Evolutionary conservation across 2,113 vertebrate genomes (phyloP), one percentile per base, ranked within the genome.

Genomic region (Clarias macrocephalus): DNA sequence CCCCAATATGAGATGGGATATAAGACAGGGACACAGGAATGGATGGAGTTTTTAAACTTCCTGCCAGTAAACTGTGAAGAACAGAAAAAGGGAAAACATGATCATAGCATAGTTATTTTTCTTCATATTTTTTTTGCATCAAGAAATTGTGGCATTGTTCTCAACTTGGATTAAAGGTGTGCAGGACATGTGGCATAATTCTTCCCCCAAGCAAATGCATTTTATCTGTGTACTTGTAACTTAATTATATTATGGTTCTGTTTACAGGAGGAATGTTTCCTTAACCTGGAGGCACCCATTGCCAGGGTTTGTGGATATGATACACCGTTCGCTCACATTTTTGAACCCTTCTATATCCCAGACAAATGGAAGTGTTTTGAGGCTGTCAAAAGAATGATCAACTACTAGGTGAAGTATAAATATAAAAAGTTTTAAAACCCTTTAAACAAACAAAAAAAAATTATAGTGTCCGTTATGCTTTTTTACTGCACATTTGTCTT

Each of bases 281-380:
- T 99, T 88, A 98, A 99, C 94, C 94, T 99, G 87, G 98, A 99
- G 92, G 98, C 98, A 83, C 98, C 98, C 85, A 97, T 99, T 92
- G 91, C 95, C 76, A 94, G 98, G 93, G 98, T 99, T 0, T 99
- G 98, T 93, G 98, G 98, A 77, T 99, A 99, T 37, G 98, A 99
- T 93, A 99, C 98, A 9, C 98, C 98, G 0, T 99, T 99, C 89
- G 97, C 98, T 88, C 97, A 99, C 92, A 96, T 99, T 90, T 99
- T 98, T 89, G 98, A 99, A 86, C 96, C 97, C 65, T 99, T 99
- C 94, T 99, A 99, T 93, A 99, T 99, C 95, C 98, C 98, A 87
- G 98, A 99, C 93, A 99, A 99, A 92, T 99, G 98, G 98, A 99
- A 99, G 91, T 99, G 98, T 91, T 99, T 99, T 80, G 98, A 99